Evolutionary conservation across 2,888 invertebrate species (phyloP), one percentile per base, ranked within the genome.

Genomic region (Ornithoptera alexandrae): DNA sequence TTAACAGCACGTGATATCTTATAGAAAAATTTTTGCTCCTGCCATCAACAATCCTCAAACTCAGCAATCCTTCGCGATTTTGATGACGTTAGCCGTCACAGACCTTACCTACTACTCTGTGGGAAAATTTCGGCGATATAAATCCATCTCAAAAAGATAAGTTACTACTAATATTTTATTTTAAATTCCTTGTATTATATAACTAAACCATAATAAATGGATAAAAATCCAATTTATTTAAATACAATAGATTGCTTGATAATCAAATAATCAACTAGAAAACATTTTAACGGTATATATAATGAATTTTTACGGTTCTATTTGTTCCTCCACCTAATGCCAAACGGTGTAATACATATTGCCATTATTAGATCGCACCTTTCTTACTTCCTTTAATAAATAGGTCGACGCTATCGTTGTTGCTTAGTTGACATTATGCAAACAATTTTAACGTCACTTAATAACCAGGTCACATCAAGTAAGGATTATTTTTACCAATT

Each of bases 341-440:
- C 17, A 50, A 46, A 42, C 24, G 15, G 15, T 20, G 24, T 24
- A 22, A 46, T 39, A 58, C 22, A 20, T 65, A 46, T 10, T 10
- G 6, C 22, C 46, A 0, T 53, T 53, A 53, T 53, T 53, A 53
- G n/a, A 53, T 53, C 18, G 6, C 30, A 10, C 18, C 56, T 56
- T 64, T 36, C 17, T 53, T n/a, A 53, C n/a, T 53, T 62, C 62
- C 50, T 30, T 62, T 24, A 10, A 50, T 50, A 50, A 24, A 62
- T 62, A 24, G 62, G 30, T 62, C 62, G 50, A 46, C 24, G 30
- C 22, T 50, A 50, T 50, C 50, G 4, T 50, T 50, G 18, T 10
- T 50, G 4, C 22, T 36, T 36, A 18, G 20, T 42, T n/a, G 18
- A 53, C n/a, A 18, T 53, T 53, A 53, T 53, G n/a, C 53, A 53